Evolutionary conservation across 2,797 vertebrate genomes (phyloP), one percentile per base, ranked within the genome.

Genomic region (Melanotaenia pygmaea): DNA sequence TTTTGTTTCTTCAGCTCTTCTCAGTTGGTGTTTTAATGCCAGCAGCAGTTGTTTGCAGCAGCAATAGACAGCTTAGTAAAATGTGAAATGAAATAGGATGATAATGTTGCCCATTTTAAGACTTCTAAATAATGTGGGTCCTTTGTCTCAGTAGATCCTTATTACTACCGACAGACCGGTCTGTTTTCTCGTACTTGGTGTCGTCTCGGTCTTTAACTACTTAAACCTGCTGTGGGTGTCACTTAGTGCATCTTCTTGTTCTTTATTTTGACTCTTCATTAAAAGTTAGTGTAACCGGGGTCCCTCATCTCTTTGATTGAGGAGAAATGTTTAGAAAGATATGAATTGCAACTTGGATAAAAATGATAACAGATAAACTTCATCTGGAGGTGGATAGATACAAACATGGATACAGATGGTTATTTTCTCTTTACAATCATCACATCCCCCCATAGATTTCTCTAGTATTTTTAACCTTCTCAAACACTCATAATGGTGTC

Each of bases 341-440:
- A 16, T 40, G 13, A 16, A 16, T 40, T 40, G 38, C 38, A 40
- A 14, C 37, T 11, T 12, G 37, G 14, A 40, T 40, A 3, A 40
- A 40, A 40, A 4, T 5, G 38, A 40, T 16, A 16, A n/a, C 18
- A 47, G 20, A 47, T 10, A 54, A 40, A 28, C 12, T 5, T 51
- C 30, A 28, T 47, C 50, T 45, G 40, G 53, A 26, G 37, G 37
- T 53, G 59, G 51, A 22, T 38, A 38, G 60, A 12, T 62, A 63
- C 62, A 66, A 53, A 62, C 51, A 54, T 62, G 18, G 20, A 58
- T 16, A 58, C 37, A 32, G 40, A 30, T 30, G 28, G 28, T 30
- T 5, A 45, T 45, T 18, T 45, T 18, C 43, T 45, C 43, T 45
- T 45, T 45, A 35, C 34, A 35, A 50, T 9, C 18, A 50, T 50